Base-by-base conservation (phyloP, 2,113 vertebrate genomes). In the Mellivora capensis region DNA sequence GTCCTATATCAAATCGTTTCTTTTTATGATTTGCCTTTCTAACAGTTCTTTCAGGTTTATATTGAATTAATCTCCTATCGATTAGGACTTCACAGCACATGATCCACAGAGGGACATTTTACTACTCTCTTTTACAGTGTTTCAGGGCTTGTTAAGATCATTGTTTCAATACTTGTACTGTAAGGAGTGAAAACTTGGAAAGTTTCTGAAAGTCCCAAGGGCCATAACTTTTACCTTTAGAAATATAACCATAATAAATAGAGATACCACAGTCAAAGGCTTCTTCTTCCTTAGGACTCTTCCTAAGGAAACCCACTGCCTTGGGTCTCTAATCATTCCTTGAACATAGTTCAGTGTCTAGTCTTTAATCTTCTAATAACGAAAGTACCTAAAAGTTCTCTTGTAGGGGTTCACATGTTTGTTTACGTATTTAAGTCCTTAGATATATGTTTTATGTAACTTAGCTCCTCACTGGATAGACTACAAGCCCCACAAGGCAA, bases 31-130 rank as follows among this genome's bases (percentile, higher is more conserved):
- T 21, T 52, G 39, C 7, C 27, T 37, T 69, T 42, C 44, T 54
- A 64, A 74, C 59, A 21, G 89, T 61, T 39, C 92, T 82, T 93
- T 61, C 61, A 81, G 0, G 0, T 69, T 95, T 57, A 84, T 54
- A 97, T 64, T 94, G 96, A 79, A 59, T 81, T 81, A 64, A 95
- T 87, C 31, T 88, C 49, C 90, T 62, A n/a, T 15, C 67, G 6
- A 64, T 52, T 71, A 88, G 7, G 0, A 0, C 39, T 57, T 96
- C 9, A 44, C 69, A 91, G 90, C 23, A 77, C 0, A 39, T 39
- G 39, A 81, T 44, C 94, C 18, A 84, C 67, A 52, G 10, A 97
- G 90, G 85, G 89, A 21, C 13, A 93, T 42, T 9, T 76, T 3
- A 47, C 39, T 88, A 39, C 18, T 93, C 64, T 82, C 79, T 96